Conservation (phyloP, 2,888 invertebrate genomes). For the Trichopria drosophilae region DNA sequence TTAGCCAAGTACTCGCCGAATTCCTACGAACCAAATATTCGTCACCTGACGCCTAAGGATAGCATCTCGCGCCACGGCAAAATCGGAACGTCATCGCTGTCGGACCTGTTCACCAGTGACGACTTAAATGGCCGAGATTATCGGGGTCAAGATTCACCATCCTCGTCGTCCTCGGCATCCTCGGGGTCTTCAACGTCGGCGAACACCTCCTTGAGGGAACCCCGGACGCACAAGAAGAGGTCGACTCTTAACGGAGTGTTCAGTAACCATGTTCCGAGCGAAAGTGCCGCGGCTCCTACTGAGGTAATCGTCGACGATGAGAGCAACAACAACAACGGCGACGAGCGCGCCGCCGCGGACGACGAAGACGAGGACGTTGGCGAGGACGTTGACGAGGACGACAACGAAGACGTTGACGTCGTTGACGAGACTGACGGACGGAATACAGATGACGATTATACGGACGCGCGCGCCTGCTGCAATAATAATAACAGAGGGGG, state of each 20-base stretch:
- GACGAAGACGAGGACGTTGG: constrained; percentile 4
- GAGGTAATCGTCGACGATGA: constrained; percentile 45
- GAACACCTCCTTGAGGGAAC: constrained; percentile 26
- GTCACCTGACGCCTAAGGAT: constrained; percentile 21
- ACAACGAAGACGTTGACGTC: constrained; percentile 36
- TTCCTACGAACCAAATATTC: constrained; percentile 26
- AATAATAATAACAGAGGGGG: constrained; percentile 60
- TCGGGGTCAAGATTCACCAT: no score
- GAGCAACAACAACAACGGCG: constrained; percentile 31
- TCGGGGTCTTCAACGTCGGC: constrained; percentile 10
- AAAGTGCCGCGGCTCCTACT: constrained; percentile 38
- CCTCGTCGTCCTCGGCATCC: constrained; percentile 42
- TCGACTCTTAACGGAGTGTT: constrained; percentile 43
- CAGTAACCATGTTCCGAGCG: constrained; percentile 43
- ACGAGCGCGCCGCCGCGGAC: constrained; percentile 23
- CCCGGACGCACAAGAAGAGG: constrained; percentile 42
- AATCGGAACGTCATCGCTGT: constrained; percentile 58
- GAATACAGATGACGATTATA: constrained; percentile 67
- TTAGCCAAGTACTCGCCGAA: constrained; percentile 28
- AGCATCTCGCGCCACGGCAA: constrained; percentile 31
- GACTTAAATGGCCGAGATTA: no score
- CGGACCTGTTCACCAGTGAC: constrained; percentile 74
- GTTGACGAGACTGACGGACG: constrained; percentile 59
- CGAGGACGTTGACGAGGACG: constrained; percentile 28
- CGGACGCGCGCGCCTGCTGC: constrained; percentile 47